phyloP scores from a whole-genome alignment of 1,140 invertebrate species.

The Pachypeltis micranthus region DNA sequence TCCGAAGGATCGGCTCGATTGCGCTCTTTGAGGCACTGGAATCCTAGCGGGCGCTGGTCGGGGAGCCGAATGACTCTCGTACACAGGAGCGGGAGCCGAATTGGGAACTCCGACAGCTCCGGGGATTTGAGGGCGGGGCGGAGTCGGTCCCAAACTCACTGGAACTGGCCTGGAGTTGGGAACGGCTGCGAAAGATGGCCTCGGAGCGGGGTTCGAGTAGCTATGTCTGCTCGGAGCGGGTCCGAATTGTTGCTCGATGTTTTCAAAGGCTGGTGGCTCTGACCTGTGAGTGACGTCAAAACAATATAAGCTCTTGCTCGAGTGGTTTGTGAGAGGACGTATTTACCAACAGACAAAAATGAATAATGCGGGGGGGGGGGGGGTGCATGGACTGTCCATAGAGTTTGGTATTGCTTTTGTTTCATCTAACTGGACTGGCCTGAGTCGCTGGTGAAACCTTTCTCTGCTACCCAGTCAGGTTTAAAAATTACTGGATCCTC shows the following conservation, averaged over 20 bases:
- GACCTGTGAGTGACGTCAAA: too few relatives aligned
- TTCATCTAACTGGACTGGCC: too few relatives aligned
- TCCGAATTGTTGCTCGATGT: slow-evolving; percentile 4
- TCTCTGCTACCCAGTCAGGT: too few relatives aligned
- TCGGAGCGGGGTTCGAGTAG: slow-evolving; percentile 10
- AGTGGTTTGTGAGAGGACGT: slow-evolving; percentile 25
- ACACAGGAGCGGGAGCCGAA: slow-evolving; percentile 20
- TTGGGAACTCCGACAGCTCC: slow-evolving; percentile 14
- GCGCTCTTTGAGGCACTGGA: slow-evolving; percentile 12
- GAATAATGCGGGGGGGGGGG: too few relatives aligned
- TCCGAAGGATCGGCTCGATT: neutral
- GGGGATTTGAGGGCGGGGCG: neutral
- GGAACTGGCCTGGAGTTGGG: slow-evolving; percentile 3
- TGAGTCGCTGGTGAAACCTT: too few relatives aligned
- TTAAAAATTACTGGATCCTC: slow-evolving; percentile 27
- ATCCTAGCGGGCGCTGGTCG: slow-evolving; percentile 11
- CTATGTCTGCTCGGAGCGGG: neutral
- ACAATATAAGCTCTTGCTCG: too few relatives aligned
- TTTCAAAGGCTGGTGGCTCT: neutral
- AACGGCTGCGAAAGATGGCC: slow-evolving; percentile 19
- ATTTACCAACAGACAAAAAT: too few relatives aligned
- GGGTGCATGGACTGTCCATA: too few relatives aligned
- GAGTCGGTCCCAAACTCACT: neutral
- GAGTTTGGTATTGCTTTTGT: too few relatives aligned
- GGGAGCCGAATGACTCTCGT: slow-evolving; percentile 11